A percentile compares a stretch with the other conserved stretches of the same genome.
These are phyloP conservation scores for Ptilonorhynchus violaceus DNA, from an alignment of 2,113 vertebrate genomes.

Conservation along the genomic window DNA sequence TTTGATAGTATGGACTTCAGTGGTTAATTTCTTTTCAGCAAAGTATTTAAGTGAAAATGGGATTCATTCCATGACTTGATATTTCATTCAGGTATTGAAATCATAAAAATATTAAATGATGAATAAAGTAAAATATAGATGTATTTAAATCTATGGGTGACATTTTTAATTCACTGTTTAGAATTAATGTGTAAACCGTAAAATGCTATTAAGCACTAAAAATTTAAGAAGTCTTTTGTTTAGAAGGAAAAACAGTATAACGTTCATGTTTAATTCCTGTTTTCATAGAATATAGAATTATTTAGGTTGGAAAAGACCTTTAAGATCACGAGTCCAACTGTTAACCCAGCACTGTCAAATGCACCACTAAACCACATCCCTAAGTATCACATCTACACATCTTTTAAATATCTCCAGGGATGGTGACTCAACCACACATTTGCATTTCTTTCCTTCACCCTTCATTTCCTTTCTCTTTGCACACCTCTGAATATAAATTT, in stretches of 20 bases:
- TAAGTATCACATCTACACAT: neutral
- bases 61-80: neutral
- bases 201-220: neutral
- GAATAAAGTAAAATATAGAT: neutral
- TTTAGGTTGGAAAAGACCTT: neutral
- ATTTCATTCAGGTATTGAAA: neutral
- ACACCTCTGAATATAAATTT: neutral
- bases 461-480: neutral
- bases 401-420: neutral
- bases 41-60: neutral
- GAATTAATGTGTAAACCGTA: neutral
- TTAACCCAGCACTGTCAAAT: neutral
- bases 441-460: neutral
- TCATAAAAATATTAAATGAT: neutral
- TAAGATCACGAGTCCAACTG: neutral
- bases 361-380: neutral
- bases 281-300: neutral
- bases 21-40: neutral
- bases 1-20: neutral
- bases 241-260: neutral
- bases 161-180: neutral
- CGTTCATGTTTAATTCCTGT: neutral
- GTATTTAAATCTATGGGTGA: neutral
- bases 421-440: rapidly evolving
- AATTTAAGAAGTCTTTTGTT: neutral